Evolutionary conservation across 2,888 invertebrate genomes (phyloP).

Genomic region (Alitta virens): DNA sequence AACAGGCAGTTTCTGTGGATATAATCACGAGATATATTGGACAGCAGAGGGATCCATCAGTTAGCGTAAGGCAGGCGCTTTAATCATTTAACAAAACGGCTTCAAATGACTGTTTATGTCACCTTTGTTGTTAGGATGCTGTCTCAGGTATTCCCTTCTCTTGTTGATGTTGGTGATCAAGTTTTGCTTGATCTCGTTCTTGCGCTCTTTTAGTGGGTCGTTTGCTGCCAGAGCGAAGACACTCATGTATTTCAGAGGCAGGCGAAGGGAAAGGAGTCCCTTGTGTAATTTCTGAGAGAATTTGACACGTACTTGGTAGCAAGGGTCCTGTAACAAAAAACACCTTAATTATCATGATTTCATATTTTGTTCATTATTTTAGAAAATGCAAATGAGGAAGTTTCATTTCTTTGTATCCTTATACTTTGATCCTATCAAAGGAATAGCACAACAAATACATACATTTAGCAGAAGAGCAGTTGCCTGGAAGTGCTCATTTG

Average conservation of each 20-base stretch:
- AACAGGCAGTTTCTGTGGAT: not conserved
- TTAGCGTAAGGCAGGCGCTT: not conserved
- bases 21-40: not conserved
- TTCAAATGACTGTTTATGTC: not conserved
- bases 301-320: constrained; percentile 71
- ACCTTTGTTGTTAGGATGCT: constrained; percentile 32
- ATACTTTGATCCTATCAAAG: not conserved
- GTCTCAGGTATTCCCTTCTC: constrained; percentile 85
- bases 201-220: constrained; percentile 79
- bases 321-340: constrained; percentile 50
- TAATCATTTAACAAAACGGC: not conserved
- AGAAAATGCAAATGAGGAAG: not conserved
- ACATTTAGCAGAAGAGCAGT: constrained; percentile 86
- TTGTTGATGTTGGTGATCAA: constrained; percentile 85
- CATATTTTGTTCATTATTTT: too few relatives aligned
- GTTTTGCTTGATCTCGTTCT: constrained; percentile 66
- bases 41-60: not conserved
- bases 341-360: too few relatives aligned
- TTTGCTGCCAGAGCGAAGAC: constrained; percentile 88
- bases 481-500: constrained; percentile 91
- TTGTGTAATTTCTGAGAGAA: constrained; percentile 92
- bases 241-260: constrained; percentile 95
- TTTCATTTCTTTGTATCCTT: not conserved
- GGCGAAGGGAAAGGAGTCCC: constrained; percentile 65
- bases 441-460: too few relatives aligned